Evolutionary conservation across 2,797 vertebrate species (phyloP).

Genomic region (Zenarchopterus dispar): DNA sequence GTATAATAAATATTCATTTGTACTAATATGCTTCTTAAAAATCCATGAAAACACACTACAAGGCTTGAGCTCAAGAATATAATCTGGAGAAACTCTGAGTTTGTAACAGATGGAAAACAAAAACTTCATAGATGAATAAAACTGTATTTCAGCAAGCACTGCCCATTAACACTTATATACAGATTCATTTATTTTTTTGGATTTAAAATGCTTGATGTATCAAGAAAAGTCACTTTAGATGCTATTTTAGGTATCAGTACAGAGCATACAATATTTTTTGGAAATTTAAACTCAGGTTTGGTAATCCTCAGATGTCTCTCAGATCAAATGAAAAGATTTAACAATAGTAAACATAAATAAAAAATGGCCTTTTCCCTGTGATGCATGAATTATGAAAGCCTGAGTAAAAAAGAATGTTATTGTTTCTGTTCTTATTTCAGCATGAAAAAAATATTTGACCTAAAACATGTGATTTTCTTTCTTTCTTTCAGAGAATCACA

Average conservation of each 20-base stretch:
- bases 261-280: neutral
- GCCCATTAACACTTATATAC: neutral
- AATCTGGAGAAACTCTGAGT: constrained; percentile 9
- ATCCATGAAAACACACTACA: constrained; percentile 38
- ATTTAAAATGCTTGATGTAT: neutral
- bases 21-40: constrained; percentile 51
- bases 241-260: too few species aligned
- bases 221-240: neutral
- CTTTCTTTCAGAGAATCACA: too few species aligned
- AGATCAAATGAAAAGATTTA: neutral
- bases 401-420: too few species aligned
- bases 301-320: neutral
- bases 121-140: neutral
- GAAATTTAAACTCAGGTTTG: neutral
- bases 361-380: neutral
- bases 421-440: too few species aligned
- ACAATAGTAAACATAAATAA: neutral
- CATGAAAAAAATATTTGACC: too few species aligned
- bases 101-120: constrained; percentile 17
- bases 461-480: too few species aligned
- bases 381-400: too few species aligned
- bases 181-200: neutral
- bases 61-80: constrained; percentile 26
- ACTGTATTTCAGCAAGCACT: constrained; percentile 6
- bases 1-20: constrained; percentile 51